Evolutionary conservation across 2,797 vertebrate genomes (phyloP).

Genomic region (Siniperca obscura): DNA sequence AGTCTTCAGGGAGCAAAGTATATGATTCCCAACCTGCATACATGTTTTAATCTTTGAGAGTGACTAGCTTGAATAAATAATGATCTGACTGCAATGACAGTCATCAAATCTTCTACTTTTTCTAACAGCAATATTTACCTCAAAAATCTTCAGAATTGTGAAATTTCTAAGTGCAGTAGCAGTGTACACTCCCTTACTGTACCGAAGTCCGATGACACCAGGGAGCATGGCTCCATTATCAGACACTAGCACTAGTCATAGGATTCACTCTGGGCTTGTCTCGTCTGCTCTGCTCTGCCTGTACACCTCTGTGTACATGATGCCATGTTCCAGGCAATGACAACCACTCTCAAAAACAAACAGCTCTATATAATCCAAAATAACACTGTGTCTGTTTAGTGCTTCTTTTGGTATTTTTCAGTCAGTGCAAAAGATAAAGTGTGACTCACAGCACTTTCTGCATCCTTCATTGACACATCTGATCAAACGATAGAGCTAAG

Average conservation of each 20-base stretch:
- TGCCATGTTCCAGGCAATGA: constrained; percentile 36
- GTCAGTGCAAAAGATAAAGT: constrained; percentile 11
- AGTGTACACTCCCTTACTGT: background rate
- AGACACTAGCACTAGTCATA: constrained; percentile 57
- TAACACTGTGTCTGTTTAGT: constrained; percentile 37
- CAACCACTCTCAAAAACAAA: constrained; percentile 57
- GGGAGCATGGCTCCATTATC: constrained; percentile 46
- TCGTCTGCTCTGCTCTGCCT: constrained; percentile 29
- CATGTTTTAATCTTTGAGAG: background rate
- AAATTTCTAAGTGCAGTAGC: constrained; percentile 3
- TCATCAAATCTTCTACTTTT: constrained; percentile 4
- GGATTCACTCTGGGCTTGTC: constrained; percentile 42
- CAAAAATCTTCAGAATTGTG: background rate
- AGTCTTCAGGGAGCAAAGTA: constrained; percentile 10
- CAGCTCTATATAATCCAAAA: constrained; percentile 38
- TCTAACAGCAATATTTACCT: background rate
- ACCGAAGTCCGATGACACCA: constrained; percentile 44
- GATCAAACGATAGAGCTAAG: constrained; percentile 9
- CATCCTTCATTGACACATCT: background rate
- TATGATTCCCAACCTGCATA: background rate
- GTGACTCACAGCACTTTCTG: constrained; percentile 5
- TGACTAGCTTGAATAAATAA: constrained; percentile 12
- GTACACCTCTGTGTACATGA: constrained; percentile 41
- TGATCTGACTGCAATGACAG: background rate
- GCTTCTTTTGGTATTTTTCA: constrained; percentile 1